Evolutionary conservation across 2,113 vertebrate species (phyloP).

Genomic region (Gorsachius goisagi): DNA sequence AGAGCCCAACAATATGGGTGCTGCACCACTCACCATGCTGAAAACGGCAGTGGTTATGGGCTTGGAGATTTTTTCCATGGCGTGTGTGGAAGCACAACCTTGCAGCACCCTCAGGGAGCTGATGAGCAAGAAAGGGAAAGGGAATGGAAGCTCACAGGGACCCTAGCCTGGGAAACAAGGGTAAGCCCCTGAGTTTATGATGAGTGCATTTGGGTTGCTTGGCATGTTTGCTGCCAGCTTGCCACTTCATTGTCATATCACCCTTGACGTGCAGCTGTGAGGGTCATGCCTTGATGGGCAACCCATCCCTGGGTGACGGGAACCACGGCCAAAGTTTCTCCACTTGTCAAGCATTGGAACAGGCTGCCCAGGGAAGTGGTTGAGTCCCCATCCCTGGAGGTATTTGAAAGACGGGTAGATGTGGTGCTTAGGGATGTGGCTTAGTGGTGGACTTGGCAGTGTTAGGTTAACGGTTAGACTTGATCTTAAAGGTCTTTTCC

Average conservation of each 20-base stretch:
- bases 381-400: too few relatives aligned
- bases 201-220: neutral
- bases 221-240: neutral
- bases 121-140: neutral
- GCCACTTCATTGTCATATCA: neutral
- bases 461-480: too few relatives aligned
- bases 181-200: neutral
- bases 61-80: neutral
- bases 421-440: too few relatives aligned
- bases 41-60: neutral
- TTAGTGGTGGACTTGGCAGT: too few relatives aligned
- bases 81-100: neutral
- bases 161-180: neutral
- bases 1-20: neutral
- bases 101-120: neutral
- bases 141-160: neutral
- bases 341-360: too few relatives aligned
- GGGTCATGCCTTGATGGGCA: neutral
- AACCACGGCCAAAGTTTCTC: neutral
- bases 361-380: too few relatives aligned
- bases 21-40: neutral
- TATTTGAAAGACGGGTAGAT: too few relatives aligned
- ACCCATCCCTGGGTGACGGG: neutral
- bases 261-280: neutral
- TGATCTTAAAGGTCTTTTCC: too few relatives aligned